Conservation (phyloP, 2,113 vertebrate species). For the Microtus oregoni region DNA sequence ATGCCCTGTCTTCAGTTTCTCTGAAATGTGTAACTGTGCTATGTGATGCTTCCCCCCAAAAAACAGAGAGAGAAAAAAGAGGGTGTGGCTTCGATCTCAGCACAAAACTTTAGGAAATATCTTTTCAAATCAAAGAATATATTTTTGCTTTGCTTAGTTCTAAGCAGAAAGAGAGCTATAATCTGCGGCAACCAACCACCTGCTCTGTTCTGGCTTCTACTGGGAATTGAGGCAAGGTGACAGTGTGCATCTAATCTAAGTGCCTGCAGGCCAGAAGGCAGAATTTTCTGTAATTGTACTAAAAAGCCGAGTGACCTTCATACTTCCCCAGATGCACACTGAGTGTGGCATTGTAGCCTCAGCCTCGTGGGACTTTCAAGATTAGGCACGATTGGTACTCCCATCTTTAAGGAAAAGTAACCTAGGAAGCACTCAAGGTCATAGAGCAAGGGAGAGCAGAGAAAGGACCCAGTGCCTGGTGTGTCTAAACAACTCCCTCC, state of each 20-base stretch:
- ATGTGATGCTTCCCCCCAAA: background rate
- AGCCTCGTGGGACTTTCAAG: background rate
- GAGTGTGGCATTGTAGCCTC: background rate
- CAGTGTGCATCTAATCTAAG: slow-evolving; percentile 40
- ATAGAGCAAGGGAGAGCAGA: background rate
- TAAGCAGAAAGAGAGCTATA: slow-evolving; percentile 65
- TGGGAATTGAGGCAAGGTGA: slow-evolving; percentile 38
- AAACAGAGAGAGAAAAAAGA: background rate
- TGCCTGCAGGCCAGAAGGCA: background rate
- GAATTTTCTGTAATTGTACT: slow-evolving; percentile 13
- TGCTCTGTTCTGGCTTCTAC: slow-evolving; percentile 54
- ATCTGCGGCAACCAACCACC: background rate
- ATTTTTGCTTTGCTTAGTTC: slow-evolving; percentile 73
- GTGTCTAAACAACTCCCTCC: background rate
- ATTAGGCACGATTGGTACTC: background rate
- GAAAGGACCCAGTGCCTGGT: background rate
- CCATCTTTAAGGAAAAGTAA: background rate
- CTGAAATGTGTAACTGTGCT: background rate
- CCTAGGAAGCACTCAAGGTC: background rate
- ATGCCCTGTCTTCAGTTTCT: background rate
- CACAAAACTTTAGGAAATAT: slow-evolving; percentile 62
- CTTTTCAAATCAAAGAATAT: slow-evolving; percentile 76
- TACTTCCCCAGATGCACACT: background rate
- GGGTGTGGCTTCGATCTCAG: slow-evolving; percentile 50
- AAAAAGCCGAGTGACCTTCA: slow-evolving; percentile 15